Base-by-base conservation (phyloP, 1,140 invertebrate genomes). In the Diorhabda carinulata region DNA sequence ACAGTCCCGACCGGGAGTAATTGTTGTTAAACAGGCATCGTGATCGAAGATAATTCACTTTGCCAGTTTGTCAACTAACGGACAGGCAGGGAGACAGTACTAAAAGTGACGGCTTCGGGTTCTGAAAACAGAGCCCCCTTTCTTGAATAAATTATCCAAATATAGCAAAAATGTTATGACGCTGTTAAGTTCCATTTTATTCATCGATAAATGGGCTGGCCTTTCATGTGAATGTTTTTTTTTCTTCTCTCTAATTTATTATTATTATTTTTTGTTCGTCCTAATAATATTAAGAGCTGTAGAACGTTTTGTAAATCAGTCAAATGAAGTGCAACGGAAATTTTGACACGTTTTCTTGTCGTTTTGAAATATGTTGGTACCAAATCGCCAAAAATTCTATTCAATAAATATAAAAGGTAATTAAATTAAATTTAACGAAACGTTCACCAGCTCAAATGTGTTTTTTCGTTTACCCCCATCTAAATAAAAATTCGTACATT, bases 1-100 rank as follows among this genome's bases (percentile, higher is more conserved):
- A 73, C 91, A 93, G 74, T 89, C 90, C 72, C 86, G 92, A 74
- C 92, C 92, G 6, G 92, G 92, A 67, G 92, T 94, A 40, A 94
- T 94, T 73, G 92, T 95, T 64, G 92, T 92, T 61, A 94, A 94
- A 80, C 89, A 90, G 73, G 85, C 74, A 73, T 90, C 89, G 79
- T 81, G 79, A 81, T 81, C 76, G 67, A 73, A 74, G 43, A 79
- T 78, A 59, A 78, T 78, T 63, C 73, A 72, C 68, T 77, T 75
- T 63, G 76, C 76, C 64, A 70, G 72, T 67, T 62, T 43, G 41
- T 61, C 67, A 9, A 63, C 63, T 62, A 64, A 67, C 70, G 69
- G 42, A 61, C 65, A n/a, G 68, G 41, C 58, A 61, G 63, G 43
- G 61, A 41, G 43, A 43, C 41, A 43, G n/a, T 7, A 43, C n/a